Base-by-base conservation (phyloP, 2,888 invertebrate species). In the Dynastes hyllus region DNA sequence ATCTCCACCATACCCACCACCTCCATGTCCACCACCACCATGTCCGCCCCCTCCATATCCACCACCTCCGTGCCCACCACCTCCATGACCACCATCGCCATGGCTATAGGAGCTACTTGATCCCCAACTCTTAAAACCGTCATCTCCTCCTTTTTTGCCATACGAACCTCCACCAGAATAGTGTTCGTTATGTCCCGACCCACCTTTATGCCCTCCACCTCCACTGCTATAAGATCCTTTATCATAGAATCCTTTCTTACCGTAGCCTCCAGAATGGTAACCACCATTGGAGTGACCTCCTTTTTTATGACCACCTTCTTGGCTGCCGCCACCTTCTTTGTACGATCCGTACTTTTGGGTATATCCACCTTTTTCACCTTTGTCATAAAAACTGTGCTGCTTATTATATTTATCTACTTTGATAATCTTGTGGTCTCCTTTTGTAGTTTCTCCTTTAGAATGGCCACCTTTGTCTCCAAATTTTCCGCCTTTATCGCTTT, bases 211-310 rank as follows among this genome's bases (percentile, higher is more conserved):
- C 27, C 69, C 69, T 8, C 5, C 50, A 2, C 29, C 69, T 2
- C 22, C 27, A 11, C 27, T 22, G 37, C 50, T 45, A 6, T 69
- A 69, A 11, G 69, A 69, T 27, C 69, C 69, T 27, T 69, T 69
- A 50, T 69, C 69, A 22, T 8, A 2, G 51, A 27, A 51, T 50
- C 69, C 69, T 27, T 69, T 69, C 22, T 69, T 69, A 11, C 69
- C 69, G 4, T 50, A 27, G 11, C 50, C 27, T 22, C 22, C 69
- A 11, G 69, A 50, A 37, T 69, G 6, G 50, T 50, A 13, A 45
- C 69, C 69, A 1, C 27, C 2, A 1, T 11, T 69, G 2, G 69
- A 69, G 11, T 22, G 22, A 6, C 69, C 69, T 9, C 69, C 69
- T 11, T 69, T 69, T 22, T 69, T 69, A 5, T 27, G n/a, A 9